Base-by-base conservation (phyloP, 2,113 vertebrate genomes). In the Aleadryas rufinucha region DNA sequence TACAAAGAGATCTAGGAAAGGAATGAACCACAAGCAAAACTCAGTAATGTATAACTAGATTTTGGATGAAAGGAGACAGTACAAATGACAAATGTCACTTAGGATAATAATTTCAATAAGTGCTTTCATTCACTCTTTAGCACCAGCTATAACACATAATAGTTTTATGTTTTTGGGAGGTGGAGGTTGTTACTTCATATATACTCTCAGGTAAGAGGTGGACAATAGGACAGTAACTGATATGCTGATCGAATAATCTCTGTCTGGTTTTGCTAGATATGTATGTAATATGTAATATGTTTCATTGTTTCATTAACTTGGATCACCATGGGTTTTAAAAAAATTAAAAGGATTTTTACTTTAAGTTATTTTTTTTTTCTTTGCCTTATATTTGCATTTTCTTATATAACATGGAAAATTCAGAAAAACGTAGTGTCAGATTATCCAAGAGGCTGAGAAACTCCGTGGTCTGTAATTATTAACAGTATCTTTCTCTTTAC, bases 151-250 rank as follows among this genome's bases (percentile, higher is more conserved):
- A 64, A 27, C 8, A 28, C 5, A 11, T 42, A 41, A 33, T 7
- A 19, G 2, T 26, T 90, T 76, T 47, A 35, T 33, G 6, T 1
- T 60, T 22, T 64, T 61, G 11, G 18, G 17, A 54, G 22, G 8
- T 47, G 11, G 2, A 88, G 1, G 3, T 41, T 56, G 2, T 33
- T 79, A 31, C 4, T 14, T 64, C 23, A 47, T 19, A 13, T 60
- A 26, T 13, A 6, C 1, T 41, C 4, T 63, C 3, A 4, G 0
- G 0, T 64, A 31, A 44, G 23, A 27, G n/a, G 8, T 52, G 22
- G 16, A n/a, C 7, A 60, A 7, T 20, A 47, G 5, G 10, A 59
- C 31, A 49, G 12, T 13, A 82, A 27, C 3, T 42, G 21, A 47
- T 31, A 20, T 12, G 5, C 3, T 78, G 7, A 49, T 50, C 7